Percentiles rank a stretch among this genome's conserved stretches.
Evolutionary conservation across 1,140 invertebrate species (phyloP).

Genomic region (Danaus melanippus): DNA sequence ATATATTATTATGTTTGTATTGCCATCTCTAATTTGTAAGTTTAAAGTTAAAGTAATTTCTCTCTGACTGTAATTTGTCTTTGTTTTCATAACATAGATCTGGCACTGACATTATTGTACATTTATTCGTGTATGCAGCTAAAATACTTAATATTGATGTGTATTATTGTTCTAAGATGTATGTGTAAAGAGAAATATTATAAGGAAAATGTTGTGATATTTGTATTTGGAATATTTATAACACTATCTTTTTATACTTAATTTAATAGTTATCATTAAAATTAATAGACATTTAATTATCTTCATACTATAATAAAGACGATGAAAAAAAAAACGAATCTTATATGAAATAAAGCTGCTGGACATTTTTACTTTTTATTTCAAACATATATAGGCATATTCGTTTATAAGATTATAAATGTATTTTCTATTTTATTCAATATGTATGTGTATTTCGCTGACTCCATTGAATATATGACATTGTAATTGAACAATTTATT

Average conservation of each 20-base stretch:
- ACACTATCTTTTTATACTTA: conserved; percentile 19
- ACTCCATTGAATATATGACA: too few relatives aligned
- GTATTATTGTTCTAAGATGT: conserved; percentile 50
- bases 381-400: too few relatives aligned
- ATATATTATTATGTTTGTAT: conserved; percentile 41
- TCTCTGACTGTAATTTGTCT: conserved; percentile 34
- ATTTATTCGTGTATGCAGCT: conserved; percentile 49
- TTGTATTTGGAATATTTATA: conserved; percentile 70
- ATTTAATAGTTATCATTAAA: too few relatives aligned
- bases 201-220: conserved; percentile 69
- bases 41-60: conserved; percentile 29
- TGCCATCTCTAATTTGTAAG: conserved; percentile 46
- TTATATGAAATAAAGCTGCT: too few relatives aligned
- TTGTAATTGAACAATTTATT: too few relatives aligned
- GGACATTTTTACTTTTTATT: too few relatives aligned
- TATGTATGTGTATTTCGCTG: too few relatives aligned
- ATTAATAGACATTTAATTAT: too few relatives aligned
- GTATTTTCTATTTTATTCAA: too few relatives aligned
- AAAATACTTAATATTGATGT: conserved; percentile 63
- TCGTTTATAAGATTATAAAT: too few relatives aligned
- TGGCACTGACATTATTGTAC: conserved; percentile 57
- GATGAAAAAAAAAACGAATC: too few relatives aligned
- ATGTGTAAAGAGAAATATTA: conserved; percentile 62
- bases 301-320: too few relatives aligned
- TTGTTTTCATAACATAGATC: conserved; percentile 42